phyloP scores from a whole-genome alignment of 2,113 vertebrate species.

The Lipophrys pholis region DNA sequence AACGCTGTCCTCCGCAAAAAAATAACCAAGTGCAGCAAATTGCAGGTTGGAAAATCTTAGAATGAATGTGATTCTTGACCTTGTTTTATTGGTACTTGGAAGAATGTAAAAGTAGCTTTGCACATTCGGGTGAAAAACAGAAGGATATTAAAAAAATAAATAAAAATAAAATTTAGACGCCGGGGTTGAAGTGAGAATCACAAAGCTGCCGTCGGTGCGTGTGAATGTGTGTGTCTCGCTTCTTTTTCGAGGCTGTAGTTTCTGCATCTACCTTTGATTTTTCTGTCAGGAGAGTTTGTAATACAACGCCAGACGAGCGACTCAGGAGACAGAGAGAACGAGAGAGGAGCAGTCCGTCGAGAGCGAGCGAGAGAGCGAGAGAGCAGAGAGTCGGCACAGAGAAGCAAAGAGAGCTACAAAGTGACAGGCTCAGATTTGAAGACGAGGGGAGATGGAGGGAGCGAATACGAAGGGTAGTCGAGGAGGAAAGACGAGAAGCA shows the following conservation, averaged over 20 bases:
- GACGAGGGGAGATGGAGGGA: background rate
- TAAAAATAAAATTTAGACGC: background rate
- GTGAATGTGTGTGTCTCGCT: slow-evolving; percentile 14
- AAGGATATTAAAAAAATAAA: background rate
- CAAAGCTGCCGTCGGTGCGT: slow-evolving; percentile 18
- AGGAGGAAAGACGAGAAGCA: background rate
- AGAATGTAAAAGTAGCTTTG: background rate
- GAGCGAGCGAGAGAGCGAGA: slow-evolving; percentile 16
- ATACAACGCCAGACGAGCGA: slow-evolving; percentile 31
- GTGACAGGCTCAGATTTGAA: background rate
- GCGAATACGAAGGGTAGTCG: background rate
- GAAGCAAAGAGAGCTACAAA: background rate
- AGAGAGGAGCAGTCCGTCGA: background rate
- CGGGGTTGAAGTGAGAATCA: background rate
- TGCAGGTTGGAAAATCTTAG: background rate
- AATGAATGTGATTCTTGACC: background rate
- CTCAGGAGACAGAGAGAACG: slow-evolving; percentile 2
- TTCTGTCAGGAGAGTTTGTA: slow-evolving; percentile 58
- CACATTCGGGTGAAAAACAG: background rate
- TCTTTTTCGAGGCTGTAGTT: slow-evolving; percentile 32
- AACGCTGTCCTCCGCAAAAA: too few relatives aligned
- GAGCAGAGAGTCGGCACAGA: background rate
- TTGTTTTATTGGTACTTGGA: background rate
- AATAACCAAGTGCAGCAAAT: too few relatives aligned
- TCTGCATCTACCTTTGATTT: slow-evolving; percentile 64